These are phyloP conservation scores for Chalcis sispes DNA, from an alignment of 2,888 invertebrate species.

Conservation along the genomic window DNA sequence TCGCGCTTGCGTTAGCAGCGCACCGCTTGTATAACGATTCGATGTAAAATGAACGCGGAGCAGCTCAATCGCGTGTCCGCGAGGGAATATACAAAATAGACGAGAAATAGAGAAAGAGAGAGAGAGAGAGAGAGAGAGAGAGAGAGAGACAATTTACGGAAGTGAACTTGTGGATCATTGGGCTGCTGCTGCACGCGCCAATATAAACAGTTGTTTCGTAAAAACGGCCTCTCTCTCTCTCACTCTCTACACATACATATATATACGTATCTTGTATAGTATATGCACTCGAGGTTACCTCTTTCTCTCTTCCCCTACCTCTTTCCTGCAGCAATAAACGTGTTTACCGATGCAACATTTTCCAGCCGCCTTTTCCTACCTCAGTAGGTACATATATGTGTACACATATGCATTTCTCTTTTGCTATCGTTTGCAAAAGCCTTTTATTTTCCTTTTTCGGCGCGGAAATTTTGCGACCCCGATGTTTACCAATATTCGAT, in stretches of 20 bases:
- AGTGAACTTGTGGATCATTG: constrained; percentile 36
- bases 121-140: no score
- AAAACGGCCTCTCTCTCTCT: constrained; percentile 31
- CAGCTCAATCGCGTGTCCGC: constrained; percentile 47
- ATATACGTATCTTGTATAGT: no score
- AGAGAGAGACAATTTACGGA: constrained; percentile 52
- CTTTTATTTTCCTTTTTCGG: no score
- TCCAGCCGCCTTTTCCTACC: no score
- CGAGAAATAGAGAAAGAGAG: no score
- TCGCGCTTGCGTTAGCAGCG: background rate
- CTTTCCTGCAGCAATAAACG: constrained; percentile 17
- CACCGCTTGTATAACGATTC: background rate
- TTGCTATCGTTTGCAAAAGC: no score
- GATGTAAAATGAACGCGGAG: constrained; percentile 12
- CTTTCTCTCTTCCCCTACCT: background rate
- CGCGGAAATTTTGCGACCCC: no score
- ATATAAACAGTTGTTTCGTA: constrained; percentile 38
- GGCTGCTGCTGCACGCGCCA: background rate
- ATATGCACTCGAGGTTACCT: background rate
- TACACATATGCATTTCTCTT: no score
- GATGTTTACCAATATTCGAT: no score
- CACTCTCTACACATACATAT: no score
- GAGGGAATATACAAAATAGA: constrained; percentile 44
- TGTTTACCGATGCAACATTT: constrained; percentile 25
- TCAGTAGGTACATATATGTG: no score